Percentiles rank a stretch among this genome's conserved stretches.
phyloP scores from a whole-genome alignment of 2,113 vertebrate genomes.

The Pampusana beccarii region DNA sequence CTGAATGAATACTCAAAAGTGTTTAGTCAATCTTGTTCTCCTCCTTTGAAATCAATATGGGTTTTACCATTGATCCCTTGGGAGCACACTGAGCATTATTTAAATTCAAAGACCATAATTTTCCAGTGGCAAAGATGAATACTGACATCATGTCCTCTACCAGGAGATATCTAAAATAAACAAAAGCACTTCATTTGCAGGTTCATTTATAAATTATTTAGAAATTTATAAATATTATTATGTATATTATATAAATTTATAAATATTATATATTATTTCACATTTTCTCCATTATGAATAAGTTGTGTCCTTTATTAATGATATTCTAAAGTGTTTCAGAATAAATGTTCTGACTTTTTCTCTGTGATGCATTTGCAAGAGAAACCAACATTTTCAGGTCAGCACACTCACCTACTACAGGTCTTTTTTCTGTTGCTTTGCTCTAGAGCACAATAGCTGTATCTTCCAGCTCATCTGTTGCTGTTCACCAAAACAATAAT shows the following conservation, averaged over 20 bases:
- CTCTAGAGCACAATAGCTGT: neutral
- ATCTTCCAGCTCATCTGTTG: neutral
- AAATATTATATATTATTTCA: neutral
- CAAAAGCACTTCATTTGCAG: rapidly evolving
- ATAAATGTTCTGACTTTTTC: neutral
- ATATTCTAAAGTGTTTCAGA: neutral
- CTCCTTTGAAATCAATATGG: neutral
- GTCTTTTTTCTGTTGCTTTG: neutral
- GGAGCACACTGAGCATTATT: neutral
- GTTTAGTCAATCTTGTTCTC: neutral
- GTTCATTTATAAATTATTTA: neutral
- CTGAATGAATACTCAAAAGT: neutral
- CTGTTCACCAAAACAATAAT: neutral
- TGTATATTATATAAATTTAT: neutral
- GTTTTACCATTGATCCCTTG: neutral
- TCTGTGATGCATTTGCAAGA: neutral
- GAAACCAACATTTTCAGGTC: neutral
- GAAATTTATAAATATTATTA: too few species aligned
- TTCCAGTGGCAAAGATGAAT: neutral
- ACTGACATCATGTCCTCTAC: neutral
- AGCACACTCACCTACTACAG: neutral
- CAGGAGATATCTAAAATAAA: neutral
- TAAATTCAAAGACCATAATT: neutral
- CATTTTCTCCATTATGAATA: neutral
- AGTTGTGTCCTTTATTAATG: neutral